These are phyloP conservation scores for Diorhabda sublineata DNA, from an alignment of 1,140 invertebrate species.

Conservation along the genomic window DNA sequence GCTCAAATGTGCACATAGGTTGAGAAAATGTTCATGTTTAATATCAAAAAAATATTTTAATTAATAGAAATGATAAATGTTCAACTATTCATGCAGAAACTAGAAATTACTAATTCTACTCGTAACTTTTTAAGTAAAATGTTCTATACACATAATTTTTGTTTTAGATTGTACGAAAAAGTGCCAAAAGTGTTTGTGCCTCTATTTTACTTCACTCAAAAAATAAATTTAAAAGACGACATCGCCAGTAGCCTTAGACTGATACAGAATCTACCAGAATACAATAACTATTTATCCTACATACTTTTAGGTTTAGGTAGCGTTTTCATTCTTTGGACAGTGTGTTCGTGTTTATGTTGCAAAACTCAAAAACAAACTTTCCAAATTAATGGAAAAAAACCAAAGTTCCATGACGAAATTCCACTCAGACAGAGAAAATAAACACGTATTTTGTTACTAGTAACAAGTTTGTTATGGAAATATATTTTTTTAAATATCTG, in stretches of 20 bases:
- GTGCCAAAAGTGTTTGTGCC: constrained; percentile 40
- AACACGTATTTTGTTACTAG: not conserved
- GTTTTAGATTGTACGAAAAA: constrained; percentile 36
- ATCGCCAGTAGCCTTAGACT: constrained; percentile 30
- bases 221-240: constrained; percentile 33
- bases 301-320: constrained; percentile 23
- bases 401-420: not conserved
- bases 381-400: not conserved
- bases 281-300: constrained; percentile 21
- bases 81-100: too few species aligned
- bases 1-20: too few species aligned
- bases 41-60: too few species aligned
- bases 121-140: not conserved
- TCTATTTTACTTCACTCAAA: constrained; percentile 42
- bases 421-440: not conserved
- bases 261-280: constrained; percentile 40
- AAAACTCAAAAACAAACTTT: not conserved
- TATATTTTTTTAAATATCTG: not conserved
- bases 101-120: too few species aligned
- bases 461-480: constrained; percentile 6
- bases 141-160: not conserved
- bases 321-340: constrained; percentile 22
- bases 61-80: too few species aligned
- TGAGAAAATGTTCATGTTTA: too few species aligned
- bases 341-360: constrained; percentile 20